Evolutionary conservation across 2,113 vertebrate species (phyloP).

Genomic region (Arizona elegans): DNA sequence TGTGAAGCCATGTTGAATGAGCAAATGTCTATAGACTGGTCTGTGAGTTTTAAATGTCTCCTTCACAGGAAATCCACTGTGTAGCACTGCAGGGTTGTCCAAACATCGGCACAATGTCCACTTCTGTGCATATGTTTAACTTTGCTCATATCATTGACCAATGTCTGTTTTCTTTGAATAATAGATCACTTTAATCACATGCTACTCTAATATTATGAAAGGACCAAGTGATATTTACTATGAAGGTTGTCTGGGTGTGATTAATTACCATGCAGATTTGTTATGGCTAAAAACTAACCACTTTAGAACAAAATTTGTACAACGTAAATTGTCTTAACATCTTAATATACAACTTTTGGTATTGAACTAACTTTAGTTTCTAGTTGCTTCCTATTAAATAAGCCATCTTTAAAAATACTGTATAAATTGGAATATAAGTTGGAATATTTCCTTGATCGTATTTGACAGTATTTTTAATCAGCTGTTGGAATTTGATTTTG

Average conservation of each 20-base stretch:
- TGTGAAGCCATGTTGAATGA: slow-evolving; percentile 57
- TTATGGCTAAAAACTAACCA: not conserved
- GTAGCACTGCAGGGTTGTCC: slow-evolving; percentile 68
- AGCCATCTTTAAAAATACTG: not conserved
- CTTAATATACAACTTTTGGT: slow-evolving; percentile 14
- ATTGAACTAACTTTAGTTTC: slow-evolving; percentile 20
- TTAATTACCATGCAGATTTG: slow-evolving; percentile 57
- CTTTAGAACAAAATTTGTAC: not conserved
- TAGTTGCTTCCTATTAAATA: slow-evolving; percentile 13
- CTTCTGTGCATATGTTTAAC: slow-evolving; percentile 64
- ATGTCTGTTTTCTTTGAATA: slow-evolving; percentile 71
- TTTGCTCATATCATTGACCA: slow-evolving; percentile 62
- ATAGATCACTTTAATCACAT: slow-evolving; percentile 65
- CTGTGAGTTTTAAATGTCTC: slow-evolving; percentile 56
- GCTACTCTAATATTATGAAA: slow-evolving; percentile 48
- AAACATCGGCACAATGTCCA: slow-evolving; percentile 75
- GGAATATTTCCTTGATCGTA: not conserved
- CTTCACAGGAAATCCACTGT: slow-evolving; percentile 69
- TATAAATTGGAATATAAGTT: slow-evolving; percentile 5
- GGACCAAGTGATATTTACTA: slow-evolving; percentile 52
- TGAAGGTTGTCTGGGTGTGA: slow-evolving; percentile 61
- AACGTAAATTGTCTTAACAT: slow-evolving; percentile 32
- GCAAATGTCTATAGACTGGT: slow-evolving; percentile 52
- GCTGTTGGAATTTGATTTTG: not conserved
- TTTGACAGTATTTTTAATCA: not conserved